A percentile compares a stretch with the other conserved stretches of the same genome.
Conservation (phyloP, 2,797 vertebrate genomes). For the Neopelma chrysocephalum region DNA sequence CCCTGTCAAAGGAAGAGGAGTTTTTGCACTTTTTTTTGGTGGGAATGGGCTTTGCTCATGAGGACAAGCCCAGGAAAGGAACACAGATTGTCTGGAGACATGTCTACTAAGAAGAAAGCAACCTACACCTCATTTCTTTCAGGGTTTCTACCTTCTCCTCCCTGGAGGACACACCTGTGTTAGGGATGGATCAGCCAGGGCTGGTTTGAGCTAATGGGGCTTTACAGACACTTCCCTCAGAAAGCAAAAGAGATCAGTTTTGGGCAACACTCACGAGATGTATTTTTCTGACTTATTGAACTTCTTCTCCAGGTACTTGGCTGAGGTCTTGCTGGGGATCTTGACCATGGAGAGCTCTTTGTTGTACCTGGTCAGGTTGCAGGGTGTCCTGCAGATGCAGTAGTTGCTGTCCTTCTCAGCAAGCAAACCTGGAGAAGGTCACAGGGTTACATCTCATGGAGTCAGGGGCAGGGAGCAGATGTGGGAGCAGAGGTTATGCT, state of each 20-base stretch:
- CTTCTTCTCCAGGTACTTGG: conserved; percentile 98
- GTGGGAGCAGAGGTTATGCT: background rate
- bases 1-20: background rate
- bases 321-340: conserved; percentile 98
- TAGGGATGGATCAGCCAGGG: background rate
- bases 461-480: background rate
- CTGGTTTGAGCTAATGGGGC: background rate
- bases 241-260: background rate
- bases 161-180: background rate
- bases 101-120: background rate
- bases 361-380: conserved; percentile 97
- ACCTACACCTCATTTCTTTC: background rate
- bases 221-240: background rate
- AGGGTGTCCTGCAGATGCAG: conserved; percentile 94
- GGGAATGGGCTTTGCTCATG: background rate
- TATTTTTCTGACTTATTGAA: conserved; percentile 99
- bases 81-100: background rate
- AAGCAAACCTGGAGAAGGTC: conserved; percentile 82
- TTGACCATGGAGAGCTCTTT: conserved; percentile 99
- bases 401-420: conserved; percentile 89
- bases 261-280: conserved; percentile 86
- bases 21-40: background rate
- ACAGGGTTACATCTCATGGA: background rate
- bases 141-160: background rate
- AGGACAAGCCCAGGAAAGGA: background rate